Evolutionary conservation across 2,113 vertebrate species (phyloP), one percentile per base, ranked within the genome.

Genomic region (Dendropsophus ebraccatus): DNA sequence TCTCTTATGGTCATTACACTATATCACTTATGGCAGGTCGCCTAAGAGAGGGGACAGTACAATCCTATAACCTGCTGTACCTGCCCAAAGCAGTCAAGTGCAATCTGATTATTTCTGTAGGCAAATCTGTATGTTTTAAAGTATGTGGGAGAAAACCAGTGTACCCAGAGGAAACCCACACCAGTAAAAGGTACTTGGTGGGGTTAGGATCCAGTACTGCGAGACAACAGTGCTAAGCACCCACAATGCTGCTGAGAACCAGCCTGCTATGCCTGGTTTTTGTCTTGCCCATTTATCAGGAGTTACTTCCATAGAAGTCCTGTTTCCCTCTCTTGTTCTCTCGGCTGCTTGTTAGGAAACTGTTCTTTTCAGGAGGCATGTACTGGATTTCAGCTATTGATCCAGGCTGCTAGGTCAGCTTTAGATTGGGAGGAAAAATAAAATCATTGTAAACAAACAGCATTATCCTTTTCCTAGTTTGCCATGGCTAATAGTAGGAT

Each of bases 331-430:
- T 70, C 21, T 41, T 41, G 37, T 70, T 37, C 67, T 23, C 28
- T 41, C 19, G 54, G 74, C 49, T 35, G 19, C 49, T 81, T 81
- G 60, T 28, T 62, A 65, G 37, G n/a, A 47, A 30, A 30, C 45
- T 41, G 1, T 35, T 60, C 21, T 80, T 47, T 47, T 47, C 37
- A n/a, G 25, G 74, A 81, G 17, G 19, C 17, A 10, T 47, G 50
- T n/a, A 65, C 49, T 54, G 74, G 74, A 77, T 65, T 62, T 81
- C 14, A 81, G 35, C 56, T 65, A 65, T 80, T 80, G 77, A 80
- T 81, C 56, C 78, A 21, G 56, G 23, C n/a, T 62, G 52, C 37
- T 62, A 62, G 77, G 77, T 58, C 77, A 80, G 23, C 23, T n/a
- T 65, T 65, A 81, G 56, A 28, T 81, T 5, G 25, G 35, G 47